phyloP scores from a whole-genome alignment of 2,797 vertebrate species.

The Tauraco hartlaubi region DNA sequence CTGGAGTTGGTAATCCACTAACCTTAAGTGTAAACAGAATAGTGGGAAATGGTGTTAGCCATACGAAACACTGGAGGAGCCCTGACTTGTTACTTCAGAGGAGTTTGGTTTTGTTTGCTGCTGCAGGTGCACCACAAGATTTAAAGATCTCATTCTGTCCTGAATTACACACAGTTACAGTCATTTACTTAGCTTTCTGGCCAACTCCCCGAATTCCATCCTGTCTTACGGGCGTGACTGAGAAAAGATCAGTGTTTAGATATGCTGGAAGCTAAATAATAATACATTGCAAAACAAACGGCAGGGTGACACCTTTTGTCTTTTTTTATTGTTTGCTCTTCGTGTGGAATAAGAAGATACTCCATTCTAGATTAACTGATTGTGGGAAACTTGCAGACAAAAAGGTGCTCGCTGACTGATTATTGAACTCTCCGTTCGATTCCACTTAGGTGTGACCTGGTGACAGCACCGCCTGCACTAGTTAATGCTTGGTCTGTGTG shows the following conservation, averaged over 20 bases:
- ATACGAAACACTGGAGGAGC: not conserved
- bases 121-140: not conserved
- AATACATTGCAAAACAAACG: not conserved
- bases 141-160: not conserved
- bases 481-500: not conserved
- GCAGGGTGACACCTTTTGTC: conserved; percentile 37
- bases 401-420: conserved; percentile 16
- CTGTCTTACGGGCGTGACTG: not conserved
- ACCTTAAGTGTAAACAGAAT: conserved; percentile 82
- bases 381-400: not conserved
- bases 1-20: conserved; percentile 95
- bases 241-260: conserved; percentile 21
- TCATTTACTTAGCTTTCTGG: not conserved
- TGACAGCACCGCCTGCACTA: not conserved
- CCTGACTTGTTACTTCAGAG: not conserved
- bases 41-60: not conserved
- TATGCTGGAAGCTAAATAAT: conserved; percentile 34
- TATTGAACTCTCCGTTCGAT: not conserved
- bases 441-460: not conserved
- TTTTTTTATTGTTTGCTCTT: conserved; percentile 8
- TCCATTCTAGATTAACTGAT: conserved; percentile 20
- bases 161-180: not conserved
- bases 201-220: conserved; percentile 43
- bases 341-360: not conserved
- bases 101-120: not conserved